These are phyloP conservation scores for Pseudochirops corinnae DNA, from an alignment of 2,797 vertebrate species.

Conservation along the genomic window DNA sequence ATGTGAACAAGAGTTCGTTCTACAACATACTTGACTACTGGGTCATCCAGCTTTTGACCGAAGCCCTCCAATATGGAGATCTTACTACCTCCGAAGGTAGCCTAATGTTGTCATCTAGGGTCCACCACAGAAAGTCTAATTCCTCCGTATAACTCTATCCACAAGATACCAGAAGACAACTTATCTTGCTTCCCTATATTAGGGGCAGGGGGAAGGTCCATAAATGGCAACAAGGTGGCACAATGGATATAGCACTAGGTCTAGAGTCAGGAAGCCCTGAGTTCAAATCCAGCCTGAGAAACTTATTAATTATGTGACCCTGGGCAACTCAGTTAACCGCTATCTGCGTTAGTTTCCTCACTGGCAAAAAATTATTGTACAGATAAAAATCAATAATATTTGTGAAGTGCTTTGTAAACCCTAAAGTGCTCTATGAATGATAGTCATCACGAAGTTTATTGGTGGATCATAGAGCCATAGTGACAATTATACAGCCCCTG, in stretches of 20 bases:
- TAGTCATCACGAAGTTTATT: neutral
- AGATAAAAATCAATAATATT: neutral
- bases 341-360: neutral
- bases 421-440: neutral
- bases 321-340: neutral
- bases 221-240: neutral
- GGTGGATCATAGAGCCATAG: neutral
- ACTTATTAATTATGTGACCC: neutral
- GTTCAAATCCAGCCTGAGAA: neutral
- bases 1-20: neutral
- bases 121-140: neutral
- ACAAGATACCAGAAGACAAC: neutral
- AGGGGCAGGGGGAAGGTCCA: neutral
- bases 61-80: neutral
- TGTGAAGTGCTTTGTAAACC: neutral
- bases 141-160: neutral
- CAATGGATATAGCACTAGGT: neutral
- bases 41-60: neutral
- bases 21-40: neutral
- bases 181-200: neutral
- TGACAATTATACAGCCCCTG: neutral
- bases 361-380: neutral
- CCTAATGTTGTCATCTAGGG: neutral
- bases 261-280: neutral
- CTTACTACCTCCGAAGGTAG: neutral